phyloP scores from a whole-genome alignment of 2,888 invertebrate genomes.

The Ichneumon xanthorius region DNA sequence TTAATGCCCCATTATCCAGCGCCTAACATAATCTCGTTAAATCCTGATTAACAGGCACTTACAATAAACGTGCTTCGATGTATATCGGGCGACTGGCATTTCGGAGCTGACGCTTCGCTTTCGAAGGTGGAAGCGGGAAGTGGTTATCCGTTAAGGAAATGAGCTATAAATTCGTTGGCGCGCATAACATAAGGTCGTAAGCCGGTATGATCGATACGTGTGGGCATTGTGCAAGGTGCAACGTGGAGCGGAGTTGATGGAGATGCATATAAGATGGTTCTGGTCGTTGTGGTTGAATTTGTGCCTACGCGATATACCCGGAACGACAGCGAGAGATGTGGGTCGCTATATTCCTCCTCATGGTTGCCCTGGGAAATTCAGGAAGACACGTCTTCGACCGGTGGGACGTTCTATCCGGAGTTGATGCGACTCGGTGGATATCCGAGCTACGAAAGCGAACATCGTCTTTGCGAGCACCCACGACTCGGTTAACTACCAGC shows the following conservation, averaged over 20 bases:
- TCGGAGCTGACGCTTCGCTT: slow-evolving; percentile 31
- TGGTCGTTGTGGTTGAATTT: neutral
- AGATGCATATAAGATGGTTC: slow-evolving; percentile 12
- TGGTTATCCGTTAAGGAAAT: slow-evolving; percentile 41
- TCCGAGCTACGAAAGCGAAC: slow-evolving; percentile 13
- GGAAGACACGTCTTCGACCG: slow-evolving; percentile 42
- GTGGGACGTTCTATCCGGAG: slow-evolving; percentile 53
- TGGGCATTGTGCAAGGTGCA: slow-evolving; percentile 1
- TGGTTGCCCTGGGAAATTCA: slow-evolving; percentile 67
- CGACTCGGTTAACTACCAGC: neutral
- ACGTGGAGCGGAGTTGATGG: neutral
- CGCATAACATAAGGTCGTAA: slow-evolving; percentile 1
- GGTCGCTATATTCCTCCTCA: slow-evolving; percentile 23
- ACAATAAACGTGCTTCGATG: neutral
- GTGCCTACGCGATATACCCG: slow-evolving; percentile 5
- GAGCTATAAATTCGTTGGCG: slow-evolving; percentile 36
- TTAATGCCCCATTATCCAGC: too few species aligned
- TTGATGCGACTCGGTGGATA: slow-evolving; percentile 8
- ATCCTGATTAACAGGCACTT: neutral
- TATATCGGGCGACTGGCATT: neutral
- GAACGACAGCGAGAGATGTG: slow-evolving; percentile 18
- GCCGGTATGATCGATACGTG: slow-evolving; percentile 25
- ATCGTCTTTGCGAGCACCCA: slow-evolving; percentile 10
- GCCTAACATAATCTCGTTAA: neutral
- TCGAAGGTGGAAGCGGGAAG: slow-evolving; percentile 7